These are phyloP conservation scores for Cromileptes altivelis DNA, from an alignment of 2,113 vertebrate species.

Conservation along the genomic window DNA sequence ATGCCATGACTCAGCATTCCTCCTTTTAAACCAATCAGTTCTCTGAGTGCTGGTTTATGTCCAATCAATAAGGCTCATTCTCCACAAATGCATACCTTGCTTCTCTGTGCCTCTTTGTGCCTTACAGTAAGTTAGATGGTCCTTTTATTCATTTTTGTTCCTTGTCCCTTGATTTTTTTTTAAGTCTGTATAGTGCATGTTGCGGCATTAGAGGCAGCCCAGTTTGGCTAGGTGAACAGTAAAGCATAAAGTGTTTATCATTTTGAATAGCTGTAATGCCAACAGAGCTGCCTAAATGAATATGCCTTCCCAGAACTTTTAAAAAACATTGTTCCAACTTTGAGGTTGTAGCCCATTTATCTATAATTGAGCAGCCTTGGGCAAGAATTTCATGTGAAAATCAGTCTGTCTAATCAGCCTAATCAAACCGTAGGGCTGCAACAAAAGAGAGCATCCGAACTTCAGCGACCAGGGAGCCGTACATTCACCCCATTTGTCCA, in stretches of 20 bases:
- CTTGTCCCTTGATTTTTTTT: neutral
- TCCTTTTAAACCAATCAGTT: conserved; percentile 46
- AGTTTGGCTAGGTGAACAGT: neutral
- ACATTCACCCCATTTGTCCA: conserved; percentile 41
- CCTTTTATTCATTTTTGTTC: conserved; percentile 27
- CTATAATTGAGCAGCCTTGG: conserved; percentile 12
- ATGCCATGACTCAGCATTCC: conserved; percentile 53
- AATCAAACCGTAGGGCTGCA: conserved; percentile 17
- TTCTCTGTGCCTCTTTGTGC: conserved; percentile 22
- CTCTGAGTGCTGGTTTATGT: conserved; percentile 51
- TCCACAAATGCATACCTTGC: conserved; percentile 55
- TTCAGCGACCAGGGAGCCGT: conserved; percentile 26
- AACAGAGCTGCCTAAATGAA: neutral
- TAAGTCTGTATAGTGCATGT: neutral
- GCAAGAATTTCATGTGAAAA: conserved; percentile 1
- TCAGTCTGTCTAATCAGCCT: conserved; percentile 18
- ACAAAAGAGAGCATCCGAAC: conserved; percentile 18
- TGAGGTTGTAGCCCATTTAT: conserved; percentile 1
- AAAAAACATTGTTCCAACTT: neutral
- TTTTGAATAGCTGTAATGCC: conserved; percentile 1
- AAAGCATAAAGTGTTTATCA: neutral
- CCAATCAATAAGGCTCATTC: conserved; percentile 65
- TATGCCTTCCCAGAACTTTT: neutral
- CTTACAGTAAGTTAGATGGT: conserved; percentile 17
- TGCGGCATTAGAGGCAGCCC: neutral